Evolutionary conservation across 2,113 vertebrate genomes (phyloP).

Genomic region (Sorex fumeus): DNA sequence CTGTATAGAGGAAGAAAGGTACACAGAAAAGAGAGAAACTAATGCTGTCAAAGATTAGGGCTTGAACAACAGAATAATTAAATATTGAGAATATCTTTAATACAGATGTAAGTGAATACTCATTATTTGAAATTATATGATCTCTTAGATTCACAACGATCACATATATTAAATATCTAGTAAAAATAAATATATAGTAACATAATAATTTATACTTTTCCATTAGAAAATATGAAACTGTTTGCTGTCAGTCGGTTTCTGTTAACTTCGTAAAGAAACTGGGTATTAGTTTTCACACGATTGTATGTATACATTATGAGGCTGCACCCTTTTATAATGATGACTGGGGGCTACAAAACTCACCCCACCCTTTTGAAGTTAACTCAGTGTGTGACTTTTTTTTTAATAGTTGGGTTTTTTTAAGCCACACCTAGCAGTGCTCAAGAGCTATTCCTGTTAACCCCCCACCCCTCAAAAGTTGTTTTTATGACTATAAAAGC

Average conservation of each 20-base stretch:
- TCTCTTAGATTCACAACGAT: conserved; percentile 2
- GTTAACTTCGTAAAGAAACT: not conserved
- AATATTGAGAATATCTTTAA: conserved; percentile 38
- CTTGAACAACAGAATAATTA: conserved; percentile 45
- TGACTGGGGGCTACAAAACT: conserved; percentile 29
- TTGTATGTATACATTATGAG: not conserved
- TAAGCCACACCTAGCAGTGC: too few species aligned
- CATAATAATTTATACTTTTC: not conserved
- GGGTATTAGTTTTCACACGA: not conserved
- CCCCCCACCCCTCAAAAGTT: too few species aligned
- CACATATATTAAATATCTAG: not conserved
- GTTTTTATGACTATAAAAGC: conserved; percentile 2
- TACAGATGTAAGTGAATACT: not conserved
- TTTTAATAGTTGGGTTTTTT: too few species aligned
- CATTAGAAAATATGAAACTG: conserved; percentile 38
- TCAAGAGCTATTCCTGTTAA: too few species aligned
- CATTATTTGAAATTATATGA: conserved; percentile 35
- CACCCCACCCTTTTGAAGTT: not conserved
- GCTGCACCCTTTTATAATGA: not conserved
- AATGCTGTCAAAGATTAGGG: conserved; percentile 31
- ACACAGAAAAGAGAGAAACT: not conserved
- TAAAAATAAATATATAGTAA: conserved; percentile 42
- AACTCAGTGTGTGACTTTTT: not conserved
- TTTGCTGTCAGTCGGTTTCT: conserved; percentile 1
- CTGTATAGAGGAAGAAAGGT: conserved; percentile 5